Evolutionary conservation across 2,797 vertebrate species (phyloP).

Genomic region (Lepus townsendii): DNA sequence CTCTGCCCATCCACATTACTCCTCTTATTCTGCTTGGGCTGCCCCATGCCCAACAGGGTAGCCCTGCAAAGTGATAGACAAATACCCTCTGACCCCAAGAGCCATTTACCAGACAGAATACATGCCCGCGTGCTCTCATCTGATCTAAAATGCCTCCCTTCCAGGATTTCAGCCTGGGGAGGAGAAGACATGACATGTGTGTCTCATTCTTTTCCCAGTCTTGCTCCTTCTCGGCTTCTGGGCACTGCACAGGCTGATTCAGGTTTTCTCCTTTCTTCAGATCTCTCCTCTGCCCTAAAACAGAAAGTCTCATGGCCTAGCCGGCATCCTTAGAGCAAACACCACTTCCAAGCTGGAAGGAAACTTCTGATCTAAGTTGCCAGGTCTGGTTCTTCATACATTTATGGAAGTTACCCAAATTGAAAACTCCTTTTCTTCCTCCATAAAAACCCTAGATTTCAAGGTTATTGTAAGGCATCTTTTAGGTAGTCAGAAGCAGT

Average conservation of each 20-base stretch:
- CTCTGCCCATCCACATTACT: neutral
- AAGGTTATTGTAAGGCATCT: neutral
- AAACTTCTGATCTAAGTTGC: neutral
- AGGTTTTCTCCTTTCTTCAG: constrained; percentile 4
- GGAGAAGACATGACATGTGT: neutral
- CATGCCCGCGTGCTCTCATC: neutral
- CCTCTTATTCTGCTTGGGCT: neutral
- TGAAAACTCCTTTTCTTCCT: neutral
- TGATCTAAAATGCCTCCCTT: neutral
- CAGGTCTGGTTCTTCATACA: neutral
- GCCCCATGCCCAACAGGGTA: neutral
- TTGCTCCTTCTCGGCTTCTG: neutral
- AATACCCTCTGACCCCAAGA: neutral
- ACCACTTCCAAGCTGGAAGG: neutral
- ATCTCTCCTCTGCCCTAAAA: neutral
- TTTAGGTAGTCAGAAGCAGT: neutral
- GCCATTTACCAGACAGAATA: neutral
- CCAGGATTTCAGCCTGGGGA: neutral
- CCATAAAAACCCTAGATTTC: neutral
- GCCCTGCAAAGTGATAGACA: neutral
- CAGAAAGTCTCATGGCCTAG: neutral
- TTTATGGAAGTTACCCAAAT: neutral
- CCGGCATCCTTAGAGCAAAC: neutral
- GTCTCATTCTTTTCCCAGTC: neutral
- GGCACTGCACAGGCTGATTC: neutral